Evolutionary conservation across 2,888 invertebrate genomes (phyloP).

Genomic region (Balanococcus diminutus): DNA sequence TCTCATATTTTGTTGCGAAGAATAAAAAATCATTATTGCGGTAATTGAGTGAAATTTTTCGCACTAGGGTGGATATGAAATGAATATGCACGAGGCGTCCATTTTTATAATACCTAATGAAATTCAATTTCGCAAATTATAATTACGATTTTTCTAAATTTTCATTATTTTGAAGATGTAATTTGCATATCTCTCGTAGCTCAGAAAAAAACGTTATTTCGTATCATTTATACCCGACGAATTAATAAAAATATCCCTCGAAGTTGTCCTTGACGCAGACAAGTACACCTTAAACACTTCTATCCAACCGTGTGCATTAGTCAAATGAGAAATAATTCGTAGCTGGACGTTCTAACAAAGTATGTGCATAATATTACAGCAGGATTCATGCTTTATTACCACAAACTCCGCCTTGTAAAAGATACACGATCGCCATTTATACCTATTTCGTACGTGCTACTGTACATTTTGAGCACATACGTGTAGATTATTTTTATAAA

Average conservation of each 20-base stretch:
- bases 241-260: background rate
- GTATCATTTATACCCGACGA: background rate
- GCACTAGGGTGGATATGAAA: background rate
- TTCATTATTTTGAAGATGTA: background rate
- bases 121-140: slow-evolving; percentile 8
- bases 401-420: slow-evolving; percentile 26
- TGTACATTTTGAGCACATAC: slow-evolving; percentile 19
- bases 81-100: background rate
- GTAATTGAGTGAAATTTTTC: slow-evolving; percentile 22
- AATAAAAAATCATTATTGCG: slow-evolving; percentile 4
- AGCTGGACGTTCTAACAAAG: background rate
- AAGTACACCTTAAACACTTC: background rate
- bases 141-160: background rate
- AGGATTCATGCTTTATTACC: slow-evolving; percentile 50
- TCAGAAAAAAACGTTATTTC: background rate
- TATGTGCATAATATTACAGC: background rate
- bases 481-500: slow-evolving; percentile 30
- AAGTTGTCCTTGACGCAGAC: background rate
- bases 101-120: background rate
- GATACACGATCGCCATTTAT: slow-evolving; percentile 37
- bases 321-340: slow-evolving; percentile 7
- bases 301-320: background rate
- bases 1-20: background rate
- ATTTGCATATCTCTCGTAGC: background rate
- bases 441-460: slow-evolving; percentile 24